A percentile compares a stretch with the other conserved stretches of the same genome.
Conservation (phyloP, 1,140 invertebrate genomes). For the Micrasema longulum region DNA sequence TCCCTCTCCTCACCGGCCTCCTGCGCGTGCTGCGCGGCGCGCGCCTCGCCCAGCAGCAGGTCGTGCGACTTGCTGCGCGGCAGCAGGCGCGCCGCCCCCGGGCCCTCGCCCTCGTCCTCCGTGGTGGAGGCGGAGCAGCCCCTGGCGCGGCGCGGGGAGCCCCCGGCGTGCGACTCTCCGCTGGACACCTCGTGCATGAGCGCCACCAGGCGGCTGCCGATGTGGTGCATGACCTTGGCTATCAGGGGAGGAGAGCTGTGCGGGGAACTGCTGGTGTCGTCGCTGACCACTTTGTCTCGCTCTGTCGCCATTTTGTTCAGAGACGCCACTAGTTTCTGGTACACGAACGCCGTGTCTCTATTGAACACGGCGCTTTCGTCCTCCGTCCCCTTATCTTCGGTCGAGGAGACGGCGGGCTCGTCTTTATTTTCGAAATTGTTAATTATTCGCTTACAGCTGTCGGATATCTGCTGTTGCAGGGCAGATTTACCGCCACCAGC, state of each 20-base stretch:
- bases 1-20: slow-evolving; percentile 75
- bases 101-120: slow-evolving; percentile 73
- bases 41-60: slow-evolving; percentile 72
- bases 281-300: slow-evolving; percentile 58
- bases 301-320: slow-evolving; percentile 78
- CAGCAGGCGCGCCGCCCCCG: slow-evolving; percentile 60
- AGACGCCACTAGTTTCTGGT: slow-evolving; percentile 84
- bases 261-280: slow-evolving; percentile 61
- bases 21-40: slow-evolving; percentile 61
- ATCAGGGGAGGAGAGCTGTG: slow-evolving; percentile 87
- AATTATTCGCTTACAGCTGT: slow-evolving; percentile 89
- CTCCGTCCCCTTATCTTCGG: slow-evolving; percentile 72
- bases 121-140: slow-evolving; percentile 79
- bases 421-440: slow-evolving; percentile 79
- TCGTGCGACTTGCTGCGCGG: slow-evolving; percentile 84
- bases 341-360: slow-evolving; percentile 83
- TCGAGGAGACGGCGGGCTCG: slow-evolving; percentile 56
- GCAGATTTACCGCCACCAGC: slow-evolving; percentile 76
- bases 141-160: slow-evolving; percentile 69
- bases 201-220: slow-evolving; percentile 87
- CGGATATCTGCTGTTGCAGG: slow-evolving; percentile 86
- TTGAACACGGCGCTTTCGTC: slow-evolving; percentile 71
- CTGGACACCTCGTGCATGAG: slow-evolving; percentile 93
- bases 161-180: slow-evolving; percentile 69
- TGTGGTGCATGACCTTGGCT: slow-evolving; percentile 93